These are phyloP conservation scores for Trissolcus basalis DNA, from an alignment of 1,140 invertebrate genomes.

Conservation along the genomic window DNA sequence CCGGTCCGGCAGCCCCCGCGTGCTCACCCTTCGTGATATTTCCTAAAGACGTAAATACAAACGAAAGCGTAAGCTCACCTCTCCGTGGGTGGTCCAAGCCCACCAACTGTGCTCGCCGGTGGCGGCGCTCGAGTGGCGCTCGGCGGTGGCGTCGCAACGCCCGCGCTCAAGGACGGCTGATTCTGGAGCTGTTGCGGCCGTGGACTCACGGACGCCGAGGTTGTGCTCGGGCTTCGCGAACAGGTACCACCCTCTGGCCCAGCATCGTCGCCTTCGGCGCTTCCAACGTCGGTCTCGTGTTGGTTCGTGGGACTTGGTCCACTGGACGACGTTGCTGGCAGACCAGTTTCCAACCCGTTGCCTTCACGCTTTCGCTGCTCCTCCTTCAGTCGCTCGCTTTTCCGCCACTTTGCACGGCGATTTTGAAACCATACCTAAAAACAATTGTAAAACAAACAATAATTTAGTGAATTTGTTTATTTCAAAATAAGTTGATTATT, in stretches of 20 bases:
- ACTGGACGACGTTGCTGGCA: constrained; percentile 67
- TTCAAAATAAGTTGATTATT: no score
- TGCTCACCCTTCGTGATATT: constrained; percentile 63
- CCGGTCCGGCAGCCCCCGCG: constrained; percentile 59
- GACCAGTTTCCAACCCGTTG: constrained; percentile 78
- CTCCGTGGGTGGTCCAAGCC: constrained; percentile 69
- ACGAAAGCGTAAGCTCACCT: constrained; percentile 72
- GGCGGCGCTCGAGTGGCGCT: constrained; percentile 66
- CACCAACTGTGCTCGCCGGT: constrained; percentile 64
- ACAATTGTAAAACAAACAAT: neutral
- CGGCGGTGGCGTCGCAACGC: constrained; percentile 70
- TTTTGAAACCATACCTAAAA: constrained; percentile 96
- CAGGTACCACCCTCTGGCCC: constrained; percentile 63
- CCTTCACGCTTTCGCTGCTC: constrained; percentile 90
- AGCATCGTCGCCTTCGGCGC: constrained; percentile 66
- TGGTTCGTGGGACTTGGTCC: constrained; percentile 67
- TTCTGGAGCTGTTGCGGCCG: constrained; percentile 67
- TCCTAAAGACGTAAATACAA: constrained; percentile 73
- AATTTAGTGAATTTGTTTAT: no score
- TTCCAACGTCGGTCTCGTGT: constrained; percentile 59
- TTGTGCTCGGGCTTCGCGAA: constrained; percentile 73
- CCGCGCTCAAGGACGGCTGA: constrained; percentile 68
- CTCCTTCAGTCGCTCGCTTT: constrained; percentile 92
- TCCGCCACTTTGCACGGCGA: constrained; percentile 93
- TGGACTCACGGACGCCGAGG: constrained; percentile 73